These are phyloP conservation scores for Diacarnus erythraeanus DNA, from an alignment of 37 sponge, comb jelly and placozoan species.

Conservation along the genomic window DNA sequence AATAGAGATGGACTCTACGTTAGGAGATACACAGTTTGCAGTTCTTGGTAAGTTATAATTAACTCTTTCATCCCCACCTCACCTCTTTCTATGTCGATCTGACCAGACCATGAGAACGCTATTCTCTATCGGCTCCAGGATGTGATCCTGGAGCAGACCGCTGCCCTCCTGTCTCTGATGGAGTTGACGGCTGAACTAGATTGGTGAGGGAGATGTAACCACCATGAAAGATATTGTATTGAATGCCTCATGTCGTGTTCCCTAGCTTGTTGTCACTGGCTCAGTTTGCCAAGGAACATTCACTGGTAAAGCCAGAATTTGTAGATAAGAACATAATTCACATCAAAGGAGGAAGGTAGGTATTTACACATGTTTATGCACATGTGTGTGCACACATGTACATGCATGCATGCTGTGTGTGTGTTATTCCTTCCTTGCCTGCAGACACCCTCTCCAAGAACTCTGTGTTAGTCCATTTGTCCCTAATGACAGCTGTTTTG, in stretches of 20 bases:
- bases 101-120: conserved; percentile 79
- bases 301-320: conserved; percentile 73
- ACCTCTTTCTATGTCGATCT: background rate
- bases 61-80: background rate
- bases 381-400: background rate
- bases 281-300: conserved; percentile 84
- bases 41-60: conserved; percentile 63
- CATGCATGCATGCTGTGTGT: background rate
- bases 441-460: conserved; percentile 95
- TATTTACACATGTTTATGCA: background rate
- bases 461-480: conserved; percentile 93
- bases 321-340: conserved; percentile 70
- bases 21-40: conserved; percentile 95
- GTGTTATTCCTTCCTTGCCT: background rate
- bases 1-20: conserved; percentile 77
- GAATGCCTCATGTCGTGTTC: background rate
- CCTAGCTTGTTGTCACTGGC: conserved; percentile 84
- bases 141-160: conserved; percentile 76
- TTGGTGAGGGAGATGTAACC: conserved; percentile 83
- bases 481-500: conserved; percentile 81
- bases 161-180: conserved; percentile 58
- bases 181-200: conserved; percentile 92
- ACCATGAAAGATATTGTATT: background rate
- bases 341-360: conserved; percentile 85
- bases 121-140: conserved; percentile 96